phyloP scores from a whole-genome alignment of 2,797 vertebrate genomes.

The Tachyglossus aculeatus region DNA sequence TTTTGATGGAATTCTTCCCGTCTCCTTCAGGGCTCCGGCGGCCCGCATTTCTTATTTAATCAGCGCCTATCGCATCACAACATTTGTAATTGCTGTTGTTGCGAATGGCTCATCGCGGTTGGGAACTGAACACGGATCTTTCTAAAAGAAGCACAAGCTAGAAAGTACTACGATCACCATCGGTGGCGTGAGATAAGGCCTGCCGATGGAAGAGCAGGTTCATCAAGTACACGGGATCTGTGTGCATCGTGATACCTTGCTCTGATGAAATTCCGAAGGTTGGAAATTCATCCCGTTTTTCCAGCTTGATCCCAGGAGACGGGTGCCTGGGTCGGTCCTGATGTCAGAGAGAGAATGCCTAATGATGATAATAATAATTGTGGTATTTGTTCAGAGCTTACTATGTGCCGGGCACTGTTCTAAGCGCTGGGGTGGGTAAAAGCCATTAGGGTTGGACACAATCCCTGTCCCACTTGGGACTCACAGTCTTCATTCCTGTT shows the following conservation, averaged over 20 bases:
- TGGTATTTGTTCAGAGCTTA: too few relatives aligned
- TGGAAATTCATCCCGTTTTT: constrained; percentile 14
- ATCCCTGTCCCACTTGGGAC: too few relatives aligned
- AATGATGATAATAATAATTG: too few relatives aligned
- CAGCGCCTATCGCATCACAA: constrained; percentile 72
- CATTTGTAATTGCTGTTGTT: constrained; percentile 68
- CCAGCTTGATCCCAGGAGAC: background rate
- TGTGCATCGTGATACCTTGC: background rate
- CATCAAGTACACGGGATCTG: constrained; percentile 1
- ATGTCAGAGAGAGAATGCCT: too few relatives aligned
- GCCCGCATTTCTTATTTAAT: constrained; percentile 75
- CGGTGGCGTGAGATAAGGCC: constrained; percentile 4
- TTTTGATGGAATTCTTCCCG: constrained; percentile 68
- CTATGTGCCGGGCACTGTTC: too few relatives aligned
- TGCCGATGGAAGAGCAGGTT: constrained; percentile 57
- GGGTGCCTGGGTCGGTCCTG: background rate
- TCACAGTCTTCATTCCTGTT: too few relatives aligned
- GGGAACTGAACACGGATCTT: constrained; percentile 54
- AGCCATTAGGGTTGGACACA: too few relatives aligned
- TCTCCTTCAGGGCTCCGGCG: constrained; percentile 44
- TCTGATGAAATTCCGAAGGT: background rate
- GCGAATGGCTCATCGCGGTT: constrained; percentile 53
- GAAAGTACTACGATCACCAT: constrained; percentile 3
- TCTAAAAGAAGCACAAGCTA: constrained; percentile 44
- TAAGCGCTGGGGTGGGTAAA: too few relatives aligned